phyloP scores from a whole-genome alignment of 2,888 invertebrate species.

The Odontocerum albicorne region DNA sequence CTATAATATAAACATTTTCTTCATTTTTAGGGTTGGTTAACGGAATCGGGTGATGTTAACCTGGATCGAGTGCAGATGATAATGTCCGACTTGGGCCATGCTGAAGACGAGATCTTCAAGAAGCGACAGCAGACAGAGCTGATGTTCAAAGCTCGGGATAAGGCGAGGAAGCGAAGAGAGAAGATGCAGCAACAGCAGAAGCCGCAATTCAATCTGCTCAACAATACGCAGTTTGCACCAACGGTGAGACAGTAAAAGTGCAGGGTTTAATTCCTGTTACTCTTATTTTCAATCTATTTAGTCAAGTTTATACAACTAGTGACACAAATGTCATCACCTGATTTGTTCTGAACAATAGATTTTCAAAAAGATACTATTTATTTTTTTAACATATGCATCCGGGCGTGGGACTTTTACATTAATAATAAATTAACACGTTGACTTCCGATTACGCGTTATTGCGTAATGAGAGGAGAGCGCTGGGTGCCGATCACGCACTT shows the following conservation, averaged over 20 bases:
- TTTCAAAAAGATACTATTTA: too few relatives aligned
- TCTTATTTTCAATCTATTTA: too few relatives aligned
- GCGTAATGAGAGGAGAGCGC: too few relatives aligned
- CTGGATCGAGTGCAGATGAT: slow-evolving; percentile 93
- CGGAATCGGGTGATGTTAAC: slow-evolving; percentile 92
- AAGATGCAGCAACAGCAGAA: slow-evolving; percentile 57
- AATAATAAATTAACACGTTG: too few relatives aligned
- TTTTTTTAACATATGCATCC: too few relatives aligned
- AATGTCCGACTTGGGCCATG: slow-evolving; percentile 88
- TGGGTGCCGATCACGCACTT: too few relatives aligned
- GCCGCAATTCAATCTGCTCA: slow-evolving; percentile 70
- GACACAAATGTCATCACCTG: too few relatives aligned
- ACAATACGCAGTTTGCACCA: slow-evolving; percentile 79
- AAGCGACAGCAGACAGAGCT: slow-evolving; percentile 85
- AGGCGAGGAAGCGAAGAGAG: slow-evolving; percentile 64
- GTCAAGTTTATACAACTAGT: too few relatives aligned
- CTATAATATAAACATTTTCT: too few relatives aligned
- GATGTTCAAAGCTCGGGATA: slow-evolving; percentile 76
- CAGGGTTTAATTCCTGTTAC: slow-evolving; percentile 25
- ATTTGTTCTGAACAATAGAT: too few relatives aligned
- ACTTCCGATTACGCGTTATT: too few relatives aligned
- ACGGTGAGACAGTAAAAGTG: slow-evolving; percentile 49
- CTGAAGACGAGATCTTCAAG: slow-evolving; percentile 97
- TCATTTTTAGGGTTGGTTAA: slow-evolving; percentile 85
- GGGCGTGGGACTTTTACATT: too few relatives aligned